Conservation (phyloP, 2,888 invertebrate genomes). For the Himalopsyche tibetana region DNA sequence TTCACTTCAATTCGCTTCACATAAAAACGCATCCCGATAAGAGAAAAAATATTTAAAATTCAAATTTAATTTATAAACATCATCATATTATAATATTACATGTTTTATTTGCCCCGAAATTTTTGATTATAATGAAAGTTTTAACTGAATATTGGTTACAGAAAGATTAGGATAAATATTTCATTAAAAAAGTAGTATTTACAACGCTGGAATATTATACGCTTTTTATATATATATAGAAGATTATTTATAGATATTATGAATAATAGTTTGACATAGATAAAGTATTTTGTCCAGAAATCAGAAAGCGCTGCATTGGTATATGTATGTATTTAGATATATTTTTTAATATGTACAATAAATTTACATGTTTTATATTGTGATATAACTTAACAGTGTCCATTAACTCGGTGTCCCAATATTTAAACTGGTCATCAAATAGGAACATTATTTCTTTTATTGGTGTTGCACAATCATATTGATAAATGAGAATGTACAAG, state of each 20-base stretch:
- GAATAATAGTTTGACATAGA: not conserved
- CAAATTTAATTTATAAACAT: not conserved
- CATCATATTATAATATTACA: not conserved
- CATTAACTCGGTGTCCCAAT: not conserved
- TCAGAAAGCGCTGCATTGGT: conserved; percentile 7
- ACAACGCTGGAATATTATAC: not conserved
- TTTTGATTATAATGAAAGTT: too few relatives aligned
- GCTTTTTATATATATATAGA: not conserved
- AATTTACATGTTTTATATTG: not conserved
- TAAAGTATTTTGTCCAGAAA: conserved; percentile 8
- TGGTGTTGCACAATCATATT: conserved; percentile 14
- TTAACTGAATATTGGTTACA: too few relatives aligned
- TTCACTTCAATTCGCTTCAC: conserved; percentile 39
- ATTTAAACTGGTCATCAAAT: conserved; percentile 27
- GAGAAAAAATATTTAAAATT: not conserved
- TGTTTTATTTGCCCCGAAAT: too few relatives aligned
- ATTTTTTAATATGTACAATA: not conserved
- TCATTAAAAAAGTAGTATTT: not conserved
- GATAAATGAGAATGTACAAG: not conserved
- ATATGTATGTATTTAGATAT: conserved; percentile 9
- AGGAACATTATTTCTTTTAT: conserved; percentile 44
- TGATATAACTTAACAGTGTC: not conserved
- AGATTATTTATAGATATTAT: conserved; percentile 24
- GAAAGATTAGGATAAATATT: not conserved
- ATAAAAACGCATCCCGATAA: not conserved